Conservation (phyloP, 2,888 invertebrate genomes). For the Cantharis rustica region DNA sequence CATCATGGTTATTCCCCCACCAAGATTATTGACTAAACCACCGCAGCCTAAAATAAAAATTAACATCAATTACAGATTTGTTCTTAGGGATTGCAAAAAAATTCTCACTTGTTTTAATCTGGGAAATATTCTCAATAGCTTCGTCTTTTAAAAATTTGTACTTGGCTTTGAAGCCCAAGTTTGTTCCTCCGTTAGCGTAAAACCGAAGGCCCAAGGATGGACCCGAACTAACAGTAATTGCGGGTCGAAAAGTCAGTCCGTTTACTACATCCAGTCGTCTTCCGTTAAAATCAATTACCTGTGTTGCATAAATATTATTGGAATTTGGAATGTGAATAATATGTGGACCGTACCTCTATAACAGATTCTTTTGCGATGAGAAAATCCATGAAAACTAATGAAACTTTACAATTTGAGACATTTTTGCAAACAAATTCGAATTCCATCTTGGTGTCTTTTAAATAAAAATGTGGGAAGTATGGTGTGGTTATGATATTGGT, state of each 20-base stretch:
- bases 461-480: conserved; percentile 70
- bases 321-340: neutral
- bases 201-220: conserved; percentile 68
- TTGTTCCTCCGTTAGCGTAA: conserved; percentile 71
- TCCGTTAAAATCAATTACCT: conserved; percentile 72
- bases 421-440: conserved; percentile 64
- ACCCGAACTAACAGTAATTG: conserved; percentile 67
- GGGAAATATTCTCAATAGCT: conserved; percentile 24
- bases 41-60: conserved; percentile 64
- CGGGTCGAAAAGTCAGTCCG: conserved; percentile 71
- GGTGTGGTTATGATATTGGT: conserved; percentile 66
- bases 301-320: neutral
- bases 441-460: conserved; percentile 68
- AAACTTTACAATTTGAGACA: conserved; percentile 62
- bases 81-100: neutral
- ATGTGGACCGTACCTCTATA: conserved; percentile 61
- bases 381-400: conserved; percentile 70
- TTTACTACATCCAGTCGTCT: conserved; percentile 68
- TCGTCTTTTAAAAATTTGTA: conserved; percentile 56
- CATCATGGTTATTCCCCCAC: conserved; percentile 77
- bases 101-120: neutral
- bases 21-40: conserved; percentile 70
- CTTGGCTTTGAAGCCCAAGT: conserved; percentile 68
- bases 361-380: conserved; percentile 68
- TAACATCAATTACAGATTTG: too few relatives aligned